Conservation (phyloP, 2,888 invertebrate genomes). For the Zhuqinia jingwanae region DNA sequence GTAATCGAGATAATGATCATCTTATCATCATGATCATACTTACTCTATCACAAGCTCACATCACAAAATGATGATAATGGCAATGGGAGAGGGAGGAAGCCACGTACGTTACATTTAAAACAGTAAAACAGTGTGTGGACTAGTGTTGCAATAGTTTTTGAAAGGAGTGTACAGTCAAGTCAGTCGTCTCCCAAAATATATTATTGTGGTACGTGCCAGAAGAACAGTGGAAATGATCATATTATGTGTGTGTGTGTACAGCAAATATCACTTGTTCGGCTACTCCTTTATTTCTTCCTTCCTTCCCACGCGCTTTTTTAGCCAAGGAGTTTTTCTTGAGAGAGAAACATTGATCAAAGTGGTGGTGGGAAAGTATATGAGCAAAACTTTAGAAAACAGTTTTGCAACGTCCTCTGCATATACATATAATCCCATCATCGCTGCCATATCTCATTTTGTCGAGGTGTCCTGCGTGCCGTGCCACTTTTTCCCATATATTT, state of each 20-base stretch:
- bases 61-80: conserved; percentile 44
- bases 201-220: conserved; percentile 53
- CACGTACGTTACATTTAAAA: conserved; percentile 20
- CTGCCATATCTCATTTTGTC: conserved; percentile 51
- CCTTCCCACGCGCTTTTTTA: conserved; percentile 61
- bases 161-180: not conserved
- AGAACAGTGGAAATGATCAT: conserved; percentile 50
- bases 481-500: conserved; percentile 41
- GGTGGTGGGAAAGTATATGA: conserved; percentile 16
- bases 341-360: conserved; percentile 64
- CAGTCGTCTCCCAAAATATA: conserved; percentile 25
- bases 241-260: too few relatives aligned
- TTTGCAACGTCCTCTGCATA: conserved; percentile 35
- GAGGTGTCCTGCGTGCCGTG: conserved; percentile 47
- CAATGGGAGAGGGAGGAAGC: not conserved
- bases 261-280: conserved; percentile 54
- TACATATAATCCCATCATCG: conserved; percentile 67
- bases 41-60: conserved; percentile 19
- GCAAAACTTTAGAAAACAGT: conserved; percentile 12
- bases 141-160: not conserved
- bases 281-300: too few relatives aligned
- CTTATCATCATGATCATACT: conserved; percentile 44
- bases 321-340: conserved; percentile 12
- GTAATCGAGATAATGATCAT: conserved; percentile 9
- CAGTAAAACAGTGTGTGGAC: not conserved